Base-by-base conservation (phyloP, 2,888 invertebrate species). In the Drosophila longiperda region DNA sequence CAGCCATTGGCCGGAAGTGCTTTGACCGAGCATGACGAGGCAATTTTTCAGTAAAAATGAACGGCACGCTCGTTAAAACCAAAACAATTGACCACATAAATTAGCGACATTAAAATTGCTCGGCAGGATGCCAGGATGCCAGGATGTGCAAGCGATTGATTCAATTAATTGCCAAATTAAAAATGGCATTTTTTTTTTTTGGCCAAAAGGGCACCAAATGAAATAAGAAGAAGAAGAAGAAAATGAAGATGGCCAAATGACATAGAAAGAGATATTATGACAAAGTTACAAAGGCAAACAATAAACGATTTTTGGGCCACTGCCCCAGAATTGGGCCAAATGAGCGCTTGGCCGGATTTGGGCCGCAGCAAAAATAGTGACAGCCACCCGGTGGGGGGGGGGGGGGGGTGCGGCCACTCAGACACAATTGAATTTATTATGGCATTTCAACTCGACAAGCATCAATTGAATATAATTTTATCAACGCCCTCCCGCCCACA, bases 371-470 rank as follows among this genome's bases (percentile, higher is more conserved):
- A 72, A 72, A 90, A 86, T 72, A 78, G 75, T 67, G 80, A 80
- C 75, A 76, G 57, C 60, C 74, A 72, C 78, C 82, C 50, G 34
- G 62, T 26, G 76, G 85, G 83, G 29, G 75, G 85, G 83, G 48
- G 32, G 62, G 0, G 79, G 85, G 83, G 34, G 62, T 26, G 79
- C 80, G 83, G 70, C 49, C 77, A 75, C 77, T 75, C 33, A 73
- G 82, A 76, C 87, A 90, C 90, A 87, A 87, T 87, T 90, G 86
- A 87, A 90, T 87, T 87, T 87, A 90, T 86, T 86, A 89, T 90
- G 90, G 84, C 75, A 90, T 83, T 88, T 88, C 90, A 83, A 67
- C 83, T 83, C 78, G 88, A 83, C 86, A 73, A 90, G 87, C 90
- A 83, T 90, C 90, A 85, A 85, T 85, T 85, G 85, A 90, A 85